Evolutionary conservation across 1,140 invertebrate genomes (phyloP), one percentile per base, ranked within the genome.

Genomic region (Leptopilina boulardi): DNA sequence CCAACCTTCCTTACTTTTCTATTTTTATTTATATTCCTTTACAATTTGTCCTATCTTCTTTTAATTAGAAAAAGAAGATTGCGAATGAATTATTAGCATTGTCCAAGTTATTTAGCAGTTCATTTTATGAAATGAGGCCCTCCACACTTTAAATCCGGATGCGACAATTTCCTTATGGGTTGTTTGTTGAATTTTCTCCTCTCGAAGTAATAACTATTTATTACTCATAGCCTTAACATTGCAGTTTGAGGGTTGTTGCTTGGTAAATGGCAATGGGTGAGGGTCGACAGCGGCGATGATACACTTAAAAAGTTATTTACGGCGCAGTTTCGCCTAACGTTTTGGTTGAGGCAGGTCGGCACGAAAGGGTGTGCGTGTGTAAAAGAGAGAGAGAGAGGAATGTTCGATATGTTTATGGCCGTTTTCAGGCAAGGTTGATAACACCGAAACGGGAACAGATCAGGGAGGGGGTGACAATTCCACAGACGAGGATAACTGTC

Each of bases 231-330:
- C 8, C 54, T 56, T 56, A 56, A 56, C 54, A 66, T 66, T 66
- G 26, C 26, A 72, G 74, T 81, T 79, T 78, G 77, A 79, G 74
- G 70, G 78, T 80, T 70, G 74, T 76, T 80, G 74, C 74, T 81
- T 80, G 74, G 74, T 80, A 83, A 81, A 77, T 82, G 73, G 79
- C 44, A n/a, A 19, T 23, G 34, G 56, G 73, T 51, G 80, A 83
- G 82, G 85, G 84, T 83, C 83, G 75, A 81, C 81, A 79, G 79
- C 80, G 82, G 72, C 83, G 86, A 86, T 86, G 84, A 77, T 83
- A 85, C 85, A 87, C 84, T 90, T 89, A 89, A 88, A 86, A 84
- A 79, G 85, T 90, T 90, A 90, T 90, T 90, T 90, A 90, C 83
- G 87, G 82, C 83, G 84, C 81, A 85, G 85, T 89, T 89, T 87